These are phyloP conservation scores for Cheumatopsyche charites DNA, from an alignment of 1,140 invertebrate genomes.

Conservation along the genomic window DNA sequence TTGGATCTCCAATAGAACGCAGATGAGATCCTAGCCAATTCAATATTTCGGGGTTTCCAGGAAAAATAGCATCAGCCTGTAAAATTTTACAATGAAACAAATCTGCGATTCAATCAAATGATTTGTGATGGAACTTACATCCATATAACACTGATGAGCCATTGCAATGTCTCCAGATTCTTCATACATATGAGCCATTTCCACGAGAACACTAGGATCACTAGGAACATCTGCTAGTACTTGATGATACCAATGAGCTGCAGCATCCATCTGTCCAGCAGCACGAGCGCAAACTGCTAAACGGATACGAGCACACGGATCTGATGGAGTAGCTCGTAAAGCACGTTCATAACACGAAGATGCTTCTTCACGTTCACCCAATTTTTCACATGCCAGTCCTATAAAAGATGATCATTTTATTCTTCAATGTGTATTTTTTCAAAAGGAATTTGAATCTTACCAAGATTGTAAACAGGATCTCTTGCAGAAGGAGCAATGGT, in stretches of 20 bases:
- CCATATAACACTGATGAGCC: conserved; percentile 59
- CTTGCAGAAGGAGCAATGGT: conserved; percentile 29
- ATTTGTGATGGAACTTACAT: conserved; percentile 51
- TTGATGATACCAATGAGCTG: conserved; percentile 53
- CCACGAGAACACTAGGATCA: conserved; percentile 56
- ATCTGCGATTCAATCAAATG: background rate
- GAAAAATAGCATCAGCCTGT: conserved; percentile 59
- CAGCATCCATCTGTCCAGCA: conserved; percentile 47
- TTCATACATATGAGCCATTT: conserved; percentile 55
- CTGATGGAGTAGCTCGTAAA: conserved; percentile 49
- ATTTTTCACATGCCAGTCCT: conserved; percentile 42
- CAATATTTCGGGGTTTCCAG: conserved; percentile 53
- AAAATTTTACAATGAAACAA: conserved; percentile 11
- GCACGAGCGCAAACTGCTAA: conserved; percentile 51
- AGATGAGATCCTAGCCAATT: conserved; percentile 57
- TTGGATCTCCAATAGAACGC: conserved; percentile 49
- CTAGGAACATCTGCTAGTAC: conserved; percentile 40
- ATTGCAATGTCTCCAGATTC: conserved; percentile 56
- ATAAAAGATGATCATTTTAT: background rate
- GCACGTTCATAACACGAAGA: conserved; percentile 42
- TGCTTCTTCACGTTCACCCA: conserved; percentile 38
- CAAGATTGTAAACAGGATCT: conserved; percentile 42
- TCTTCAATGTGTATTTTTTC: too few species aligned
- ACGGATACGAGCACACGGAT: conserved; percentile 52
- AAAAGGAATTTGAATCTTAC: conserved; percentile 17